Conservation (phyloP, 2,888 invertebrate species). For the Oscheius sp. region DNA sequence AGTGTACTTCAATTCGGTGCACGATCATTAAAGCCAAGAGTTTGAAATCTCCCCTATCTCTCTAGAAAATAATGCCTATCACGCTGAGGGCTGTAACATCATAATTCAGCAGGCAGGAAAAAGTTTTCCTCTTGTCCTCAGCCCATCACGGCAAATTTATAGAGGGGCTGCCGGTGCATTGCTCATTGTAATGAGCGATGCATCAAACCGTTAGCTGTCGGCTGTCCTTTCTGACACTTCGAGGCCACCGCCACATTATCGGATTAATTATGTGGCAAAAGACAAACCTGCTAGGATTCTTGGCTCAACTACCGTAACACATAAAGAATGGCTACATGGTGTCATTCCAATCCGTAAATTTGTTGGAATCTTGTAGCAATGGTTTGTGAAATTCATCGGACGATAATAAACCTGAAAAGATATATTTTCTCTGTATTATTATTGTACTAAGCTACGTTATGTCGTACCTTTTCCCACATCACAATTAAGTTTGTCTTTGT, state of each 20-base stretch:
- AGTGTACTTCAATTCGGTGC: slow-evolving; percentile 24
- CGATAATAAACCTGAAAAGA: slow-evolving; percentile 67
- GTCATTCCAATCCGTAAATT: slow-evolving; percentile 58
- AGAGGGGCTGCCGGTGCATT: slow-evolving; percentile 14
- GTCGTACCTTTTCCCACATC: too few relatives aligned
- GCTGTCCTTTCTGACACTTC: slow-evolving; percentile 24
- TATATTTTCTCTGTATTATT: too few relatives aligned
- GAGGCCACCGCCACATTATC: background rate
- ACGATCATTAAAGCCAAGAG: slow-evolving; percentile 23
- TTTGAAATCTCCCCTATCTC: background rate
- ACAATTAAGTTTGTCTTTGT: too few relatives aligned
- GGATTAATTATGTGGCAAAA: background rate
- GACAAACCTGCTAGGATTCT: slow-evolving; percentile 59
- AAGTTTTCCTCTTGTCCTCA: background rate
- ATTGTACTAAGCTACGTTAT: too few relatives aligned
- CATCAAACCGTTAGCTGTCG: slow-evolving; percentile 31
- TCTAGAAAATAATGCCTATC: background rate
- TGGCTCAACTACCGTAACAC: slow-evolving; percentile 68
- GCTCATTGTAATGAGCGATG: slow-evolving; percentile 35
- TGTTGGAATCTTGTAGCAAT: slow-evolving; percentile 63
- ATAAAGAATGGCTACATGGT: slow-evolving; percentile 65
- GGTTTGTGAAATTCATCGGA: slow-evolving; percentile 68
- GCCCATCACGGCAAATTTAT: slow-evolving; percentile 21
- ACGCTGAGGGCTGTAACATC: slow-evolving; percentile 11
- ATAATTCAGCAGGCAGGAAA: slow-evolving; percentile 8